A percentile compares a stretch with the other conserved stretches of the same genome.
Evolutionary conservation across 1,140 invertebrate species (phyloP).

Genomic region (Atta texana): DNA sequence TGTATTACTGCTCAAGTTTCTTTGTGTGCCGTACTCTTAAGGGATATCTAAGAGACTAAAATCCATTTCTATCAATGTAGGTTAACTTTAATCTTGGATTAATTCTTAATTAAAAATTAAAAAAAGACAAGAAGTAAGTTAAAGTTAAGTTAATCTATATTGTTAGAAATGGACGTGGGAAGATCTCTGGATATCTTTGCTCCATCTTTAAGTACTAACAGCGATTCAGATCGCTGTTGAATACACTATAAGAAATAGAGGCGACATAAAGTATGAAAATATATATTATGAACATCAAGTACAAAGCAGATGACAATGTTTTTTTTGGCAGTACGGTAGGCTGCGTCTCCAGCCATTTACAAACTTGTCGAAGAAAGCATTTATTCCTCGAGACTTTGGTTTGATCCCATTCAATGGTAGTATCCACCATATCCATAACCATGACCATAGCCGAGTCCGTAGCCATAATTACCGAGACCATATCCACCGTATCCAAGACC

Average conservation of each 20-base stretch:
- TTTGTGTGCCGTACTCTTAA: too few relatives aligned
- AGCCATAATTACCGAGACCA: conserved; percentile 62
- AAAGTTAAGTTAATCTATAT: too few relatives aligned
- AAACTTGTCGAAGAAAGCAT: background rate
- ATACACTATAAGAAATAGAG: background rate
- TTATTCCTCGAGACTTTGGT: background rate
- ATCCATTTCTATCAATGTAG: too few relatives aligned
- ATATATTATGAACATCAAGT: conserved; percentile 46
- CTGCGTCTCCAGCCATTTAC: background rate
- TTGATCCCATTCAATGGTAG: conserved; percentile 32
- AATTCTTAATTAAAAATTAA: too few relatives aligned
- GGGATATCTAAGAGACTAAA: background rate
- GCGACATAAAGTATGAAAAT: conserved; percentile 41
- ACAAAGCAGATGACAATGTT: conserved; percentile 53
- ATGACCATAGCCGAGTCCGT: conserved; percentile 67
- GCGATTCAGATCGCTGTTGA: background rate
- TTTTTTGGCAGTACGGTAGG: conserved; percentile 10
- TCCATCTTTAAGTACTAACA: background rate
- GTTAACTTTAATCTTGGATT: too few relatives aligned
- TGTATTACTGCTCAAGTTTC: too few relatives aligned
- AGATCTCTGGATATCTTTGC: background rate
- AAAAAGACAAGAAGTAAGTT: too few relatives aligned
- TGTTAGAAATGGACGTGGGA: too few relatives aligned
- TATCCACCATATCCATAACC: conserved; percentile 69
- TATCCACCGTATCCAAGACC: conserved; percentile 66